phyloP scores from a whole-genome alignment of 2,888 invertebrate species.

The Melinaea marsaeus region DNA sequence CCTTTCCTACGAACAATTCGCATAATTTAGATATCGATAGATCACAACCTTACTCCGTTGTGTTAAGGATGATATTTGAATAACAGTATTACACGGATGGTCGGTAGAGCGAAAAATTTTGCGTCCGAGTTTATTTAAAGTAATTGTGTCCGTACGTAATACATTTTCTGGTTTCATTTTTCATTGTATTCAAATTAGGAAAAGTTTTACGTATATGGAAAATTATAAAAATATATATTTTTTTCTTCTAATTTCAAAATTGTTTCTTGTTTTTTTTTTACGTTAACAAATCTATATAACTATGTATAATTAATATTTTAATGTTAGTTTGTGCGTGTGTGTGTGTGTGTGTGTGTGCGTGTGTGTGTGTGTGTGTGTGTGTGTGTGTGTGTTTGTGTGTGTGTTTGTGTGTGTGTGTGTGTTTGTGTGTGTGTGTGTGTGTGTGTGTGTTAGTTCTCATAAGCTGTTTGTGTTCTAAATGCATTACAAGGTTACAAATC shows the following conservation, averaged over 20 bases:
- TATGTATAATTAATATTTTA: no score
- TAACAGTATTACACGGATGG: slow-evolving; percentile 30
- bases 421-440: no score
- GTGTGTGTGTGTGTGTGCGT: no score
- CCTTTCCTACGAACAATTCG: not conserved
- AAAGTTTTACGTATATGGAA: not conserved
- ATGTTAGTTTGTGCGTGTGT: no score
- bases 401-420: no score
- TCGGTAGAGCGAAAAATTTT: slow-evolving; percentile 51
- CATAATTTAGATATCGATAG: not conserved
- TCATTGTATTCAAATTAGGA: slow-evolving; percentile 1
- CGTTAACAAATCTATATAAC: no score
- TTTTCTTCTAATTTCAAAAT: not conserved
- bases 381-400: no score
- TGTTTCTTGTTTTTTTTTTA: no score
- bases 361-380: no score
- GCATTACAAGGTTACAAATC: slow-evolving; percentile 23
- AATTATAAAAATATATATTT: no score
- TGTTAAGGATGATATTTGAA: slow-evolving; percentile 18
- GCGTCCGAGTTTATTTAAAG: slow-evolving; percentile 33
- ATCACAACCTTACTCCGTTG: slow-evolving; percentile 10
- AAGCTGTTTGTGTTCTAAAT: slow-evolving; percentile 19
- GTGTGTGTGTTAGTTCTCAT: no score
- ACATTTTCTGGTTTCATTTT: slow-evolving; percentile 19
- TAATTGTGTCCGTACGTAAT: slow-evolving; percentile 18